Evolutionary conservation across 1,140 invertebrate species (phyloP).

Genomic region (Dysdera silvatica): DNA sequence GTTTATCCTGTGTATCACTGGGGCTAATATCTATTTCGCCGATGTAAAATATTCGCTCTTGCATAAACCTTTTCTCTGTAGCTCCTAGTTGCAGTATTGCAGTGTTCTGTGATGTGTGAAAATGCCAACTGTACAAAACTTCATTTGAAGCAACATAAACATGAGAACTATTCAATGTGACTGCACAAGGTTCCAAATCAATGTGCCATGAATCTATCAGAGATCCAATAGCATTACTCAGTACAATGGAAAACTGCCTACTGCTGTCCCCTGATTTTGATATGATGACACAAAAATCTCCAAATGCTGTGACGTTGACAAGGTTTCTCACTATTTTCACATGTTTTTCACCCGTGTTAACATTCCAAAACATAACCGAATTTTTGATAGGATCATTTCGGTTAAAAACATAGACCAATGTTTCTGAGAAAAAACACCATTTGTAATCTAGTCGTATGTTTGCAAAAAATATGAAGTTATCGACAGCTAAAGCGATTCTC

Average conservation of each 20-base stretch:
- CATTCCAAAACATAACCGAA: conserved; percentile 88
- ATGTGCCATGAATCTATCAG: conserved; percentile 71
- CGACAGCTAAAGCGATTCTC: conserved; percentile 81
- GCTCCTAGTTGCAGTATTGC: no score
- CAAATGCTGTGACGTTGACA: conserved; percentile 58
- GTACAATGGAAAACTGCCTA: conserved; percentile 64
- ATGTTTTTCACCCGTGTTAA: conserved; percentile 67
- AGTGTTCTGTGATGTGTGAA: conserved; percentile 63
- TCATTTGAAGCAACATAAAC: conserved; percentile 68
- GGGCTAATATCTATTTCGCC: no score
- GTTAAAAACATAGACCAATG: conserved; percentile 69
- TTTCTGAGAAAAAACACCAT: conserved; percentile 85
- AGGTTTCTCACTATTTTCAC: conserved; percentile 62
- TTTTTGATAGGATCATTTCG: conserved; percentile 55
- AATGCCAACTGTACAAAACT: conserved; percentile 78
- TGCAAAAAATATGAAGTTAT: conserved; percentile 95
- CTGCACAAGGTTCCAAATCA: conserved; percentile 61
- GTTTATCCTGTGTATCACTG: no score
- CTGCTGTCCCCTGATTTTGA: conserved; percentile 56
- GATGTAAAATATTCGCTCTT: no score
- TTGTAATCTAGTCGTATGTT: conserved; percentile 93
- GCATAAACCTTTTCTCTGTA: no score
- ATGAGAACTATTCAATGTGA: conserved; percentile 67
- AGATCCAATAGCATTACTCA: conserved; percentile 83
- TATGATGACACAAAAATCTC: conserved; percentile 73